A percentile compares a stretch with the other conserved stretches of the same genome.
Conservation (phyloP, 2,797 vertebrate genomes). For the Sylvia borin region DNA sequence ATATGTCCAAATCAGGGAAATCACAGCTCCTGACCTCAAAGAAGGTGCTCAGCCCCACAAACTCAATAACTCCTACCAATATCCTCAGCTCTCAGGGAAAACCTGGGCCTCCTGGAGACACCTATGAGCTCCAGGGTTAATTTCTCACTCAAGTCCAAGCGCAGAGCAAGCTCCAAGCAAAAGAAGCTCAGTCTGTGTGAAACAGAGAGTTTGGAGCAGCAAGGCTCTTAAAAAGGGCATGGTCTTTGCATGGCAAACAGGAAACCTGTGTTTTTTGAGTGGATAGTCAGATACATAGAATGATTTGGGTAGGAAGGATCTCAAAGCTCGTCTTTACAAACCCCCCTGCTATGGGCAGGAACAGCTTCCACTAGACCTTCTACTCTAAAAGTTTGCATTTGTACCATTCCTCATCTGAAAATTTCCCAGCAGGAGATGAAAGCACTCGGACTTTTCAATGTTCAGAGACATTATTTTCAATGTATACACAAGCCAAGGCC, state of each 20-base stretch:
- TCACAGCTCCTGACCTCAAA: not conserved
- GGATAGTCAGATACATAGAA: not conserved
- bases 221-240: fast-evolving
- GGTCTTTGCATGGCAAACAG: not conserved
- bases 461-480: fast-evolving
- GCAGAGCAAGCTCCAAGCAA: not conserved
- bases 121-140: not conserved
- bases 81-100: not conserved
- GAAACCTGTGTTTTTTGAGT: fast-evolving
- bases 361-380: not conserved
- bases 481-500: not conserved
- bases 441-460: not conserved
- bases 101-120: not conserved
- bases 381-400: no score
- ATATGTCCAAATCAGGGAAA: not conserved
- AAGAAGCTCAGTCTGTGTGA: fast-evolving
- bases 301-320: no score
- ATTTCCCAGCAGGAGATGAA: not conserved
- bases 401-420: not conserved
- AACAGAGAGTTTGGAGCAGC: fast-evolving
- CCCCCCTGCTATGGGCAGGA: not conserved
- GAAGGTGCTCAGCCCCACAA: not conserved
- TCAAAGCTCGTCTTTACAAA: not conserved
- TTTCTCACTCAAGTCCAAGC: not conserved
- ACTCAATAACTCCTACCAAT: not conserved